Percentiles rank a stretch among this genome's conserved stretches.
Evolutionary conservation across 2,113 vertebrate species (phyloP).

Genomic region (Triplophysa dalaica): DNA sequence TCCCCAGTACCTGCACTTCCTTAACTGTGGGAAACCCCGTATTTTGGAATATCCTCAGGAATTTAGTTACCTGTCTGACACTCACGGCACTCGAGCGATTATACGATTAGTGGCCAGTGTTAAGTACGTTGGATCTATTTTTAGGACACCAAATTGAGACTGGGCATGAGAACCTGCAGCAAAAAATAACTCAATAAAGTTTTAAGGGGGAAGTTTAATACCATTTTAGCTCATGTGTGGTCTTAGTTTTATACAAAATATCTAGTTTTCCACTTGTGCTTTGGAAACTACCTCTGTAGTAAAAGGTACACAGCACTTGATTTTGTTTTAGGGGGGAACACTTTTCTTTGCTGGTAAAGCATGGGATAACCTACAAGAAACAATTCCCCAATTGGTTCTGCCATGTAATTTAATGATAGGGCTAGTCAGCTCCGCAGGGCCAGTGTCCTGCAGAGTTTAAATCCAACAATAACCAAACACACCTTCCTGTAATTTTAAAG

Average conservation of each 20-base stretch:
- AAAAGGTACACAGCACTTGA: slow-evolving; percentile 57
- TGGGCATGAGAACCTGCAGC: slow-evolving; percentile 69
- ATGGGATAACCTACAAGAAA: slow-evolving; percentile 14
- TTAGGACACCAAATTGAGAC: slow-evolving; percentile 66
- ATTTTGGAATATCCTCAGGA: slow-evolving; percentile 62
- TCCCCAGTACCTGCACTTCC: slow-evolving; percentile 49
- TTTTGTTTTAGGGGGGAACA: slow-evolving; percentile 36
- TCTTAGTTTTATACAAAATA: slow-evolving; percentile 74
- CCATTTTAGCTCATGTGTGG: slow-evolving; percentile 74
- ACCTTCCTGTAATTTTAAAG: too few species aligned
- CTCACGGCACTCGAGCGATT: slow-evolving; percentile 46
- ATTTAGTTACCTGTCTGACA: slow-evolving; percentile 66
- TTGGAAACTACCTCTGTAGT: slow-evolving; percentile 69
- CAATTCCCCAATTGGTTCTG: slow-evolving; percentile 16
- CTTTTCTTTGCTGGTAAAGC: slow-evolving; percentile 27
- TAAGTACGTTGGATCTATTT: slow-evolving; percentile 69
- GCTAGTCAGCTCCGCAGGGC: not conserved
- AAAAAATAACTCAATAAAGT: slow-evolving; percentile 80
- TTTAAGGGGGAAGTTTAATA: slow-evolving; percentile 79
- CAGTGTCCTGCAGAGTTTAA: too few species aligned
- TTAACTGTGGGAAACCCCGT: slow-evolving; percentile 64
- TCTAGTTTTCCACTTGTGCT: slow-evolving; percentile 74
- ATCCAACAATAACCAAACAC: too few species aligned
- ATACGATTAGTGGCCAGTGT: slow-evolving; percentile 64
- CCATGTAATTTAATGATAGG: not conserved